A percentile compares a stretch with the other conserved stretches of the same genome.
Conservation (phyloP, 2,113 vertebrate genomes). For the Scartelaos histophorus region DNA sequence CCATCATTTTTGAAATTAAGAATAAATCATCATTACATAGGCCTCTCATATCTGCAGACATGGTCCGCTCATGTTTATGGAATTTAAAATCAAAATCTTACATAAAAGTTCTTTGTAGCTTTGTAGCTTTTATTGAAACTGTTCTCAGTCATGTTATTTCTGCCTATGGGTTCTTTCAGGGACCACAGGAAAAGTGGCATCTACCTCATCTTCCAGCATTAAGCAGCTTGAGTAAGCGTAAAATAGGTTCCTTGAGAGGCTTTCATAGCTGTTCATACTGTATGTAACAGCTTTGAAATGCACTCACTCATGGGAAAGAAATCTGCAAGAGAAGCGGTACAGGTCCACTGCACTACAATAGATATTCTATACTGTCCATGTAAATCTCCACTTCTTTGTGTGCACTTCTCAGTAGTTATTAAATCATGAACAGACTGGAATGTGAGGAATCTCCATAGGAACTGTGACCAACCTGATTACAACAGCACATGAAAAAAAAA, state of each 20-base stretch:
- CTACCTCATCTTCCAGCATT: constrained; percentile 2
- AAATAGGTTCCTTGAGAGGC: not conserved
- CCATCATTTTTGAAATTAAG: no score
- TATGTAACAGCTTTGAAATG: not conserved
- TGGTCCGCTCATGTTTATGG: no score
- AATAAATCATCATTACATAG: no score
- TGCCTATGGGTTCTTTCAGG: no score
- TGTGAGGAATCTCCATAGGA: not conserved
- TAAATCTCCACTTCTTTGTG: not conserved
- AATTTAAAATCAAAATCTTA: no score
- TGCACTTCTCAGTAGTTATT: not conserved
- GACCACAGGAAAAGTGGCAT: not conserved
- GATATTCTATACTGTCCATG: not conserved
- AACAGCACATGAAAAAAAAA: not conserved
- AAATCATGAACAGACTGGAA: not conserved
- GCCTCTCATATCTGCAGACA: no score
- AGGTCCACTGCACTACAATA: not conserved
- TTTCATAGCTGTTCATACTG: not conserved
- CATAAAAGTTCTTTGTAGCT: no score
- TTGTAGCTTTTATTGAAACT: no score
- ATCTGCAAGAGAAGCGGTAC: not conserved
- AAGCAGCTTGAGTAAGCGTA: not conserved
- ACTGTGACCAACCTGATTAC: not conserved
- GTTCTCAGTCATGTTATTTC: no score
- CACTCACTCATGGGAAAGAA: not conserved